Evolutionary conservation across 2,888 invertebrate genomes (phyloP), one percentile per base, ranked within the genome.

Genomic region (Invenusta paracnida): DNA sequence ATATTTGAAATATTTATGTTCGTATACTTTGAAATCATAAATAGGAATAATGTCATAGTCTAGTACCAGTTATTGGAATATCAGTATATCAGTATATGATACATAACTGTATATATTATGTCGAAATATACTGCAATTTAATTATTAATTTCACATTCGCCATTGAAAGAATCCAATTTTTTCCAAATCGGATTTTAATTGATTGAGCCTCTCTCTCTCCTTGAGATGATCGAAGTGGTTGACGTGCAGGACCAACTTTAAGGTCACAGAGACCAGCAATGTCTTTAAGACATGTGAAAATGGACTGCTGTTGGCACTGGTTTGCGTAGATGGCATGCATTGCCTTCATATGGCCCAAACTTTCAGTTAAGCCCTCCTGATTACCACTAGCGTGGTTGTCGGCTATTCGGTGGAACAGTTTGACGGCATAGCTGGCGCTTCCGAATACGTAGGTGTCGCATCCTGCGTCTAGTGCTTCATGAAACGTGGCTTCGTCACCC

Each of bases 401-500:
- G 48, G 48, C 48, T 17, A 48, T 48, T 48, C 48, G 48, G 17
- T 48, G 48, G 17, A 48, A 48, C 5, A 48, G 48, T 48, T 5
- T 17, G 17, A 17, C 48, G 5, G 48, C 30, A 29, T 30, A n/a
- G 0, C 1, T n/a, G 29, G 5, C 31, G 30, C 17, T 30, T 82
- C 17, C 79, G 23, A 2, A 28, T 13, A 86, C 31, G 0, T 23
- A n/a, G 29, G 28, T n/a, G 83, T 82, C 28, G n/a, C 31, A 82
- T 23, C 23, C 27, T 2, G 13, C 5, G n/a, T 23, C 29, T 13
- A 82, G 2, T 13, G 28, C 83, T 30, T 29, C 5, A 28, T 13
- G 5, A 11, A 5, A 83, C n/a, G 17, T 82, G 79, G 66, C 83
- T 66, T 88, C 86, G 88, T 17, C 17, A 11, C 48, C 48, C 5